Percentiles rank a stretch among this genome's conserved stretches.
phyloP scores from a whole-genome alignment of 2,797 vertebrate species.

The Antennarius maculatus region DNA sequence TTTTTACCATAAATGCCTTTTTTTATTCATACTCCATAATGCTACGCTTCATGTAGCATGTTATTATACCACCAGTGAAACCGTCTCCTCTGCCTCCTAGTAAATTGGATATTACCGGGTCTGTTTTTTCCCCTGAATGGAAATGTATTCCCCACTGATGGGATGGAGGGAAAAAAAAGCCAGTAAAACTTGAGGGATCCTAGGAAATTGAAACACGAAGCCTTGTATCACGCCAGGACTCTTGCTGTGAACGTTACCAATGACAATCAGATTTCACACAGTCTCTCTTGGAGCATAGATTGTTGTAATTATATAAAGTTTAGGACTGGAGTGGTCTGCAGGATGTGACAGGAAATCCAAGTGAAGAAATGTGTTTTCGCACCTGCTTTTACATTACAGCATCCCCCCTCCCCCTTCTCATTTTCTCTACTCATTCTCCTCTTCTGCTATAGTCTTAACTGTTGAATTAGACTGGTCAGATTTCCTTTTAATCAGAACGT shows the following conservation, averaged over 20 bases:
- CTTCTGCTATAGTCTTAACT: conserved; percentile 22
- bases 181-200: conserved; percentile 76
- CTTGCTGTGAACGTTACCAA: conserved; percentile 77
- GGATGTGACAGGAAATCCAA: conserved; percentile 74
- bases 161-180: conserved; percentile 69
- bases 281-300: conserved; percentile 78
- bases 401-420: conserved; percentile 14
- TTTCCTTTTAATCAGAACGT: conserved; percentile 60
- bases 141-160: conserved; percentile 82
- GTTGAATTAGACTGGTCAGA: conserved; percentile 35
- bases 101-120: conserved; percentile 87
- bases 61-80: conserved; percentile 84
- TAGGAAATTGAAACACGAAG: conserved; percentile 82
- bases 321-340: conserved; percentile 76
- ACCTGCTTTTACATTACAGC: conserved; percentile 67
- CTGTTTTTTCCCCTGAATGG: conserved; percentile 81
- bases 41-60: conserved; percentile 82
- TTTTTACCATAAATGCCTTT: conserved; percentile 82
- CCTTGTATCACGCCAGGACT: conserved; percentile 74
- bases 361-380: conserved; percentile 66
- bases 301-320: conserved; percentile 81
- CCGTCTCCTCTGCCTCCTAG: conserved; percentile 79
- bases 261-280: conserved; percentile 82
- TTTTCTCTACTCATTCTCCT: neutral
- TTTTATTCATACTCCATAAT: conserved; percentile 84